Conservation (phyloP, 2,888 invertebrate genomes). For the Zonitis immaculata region DNA sequence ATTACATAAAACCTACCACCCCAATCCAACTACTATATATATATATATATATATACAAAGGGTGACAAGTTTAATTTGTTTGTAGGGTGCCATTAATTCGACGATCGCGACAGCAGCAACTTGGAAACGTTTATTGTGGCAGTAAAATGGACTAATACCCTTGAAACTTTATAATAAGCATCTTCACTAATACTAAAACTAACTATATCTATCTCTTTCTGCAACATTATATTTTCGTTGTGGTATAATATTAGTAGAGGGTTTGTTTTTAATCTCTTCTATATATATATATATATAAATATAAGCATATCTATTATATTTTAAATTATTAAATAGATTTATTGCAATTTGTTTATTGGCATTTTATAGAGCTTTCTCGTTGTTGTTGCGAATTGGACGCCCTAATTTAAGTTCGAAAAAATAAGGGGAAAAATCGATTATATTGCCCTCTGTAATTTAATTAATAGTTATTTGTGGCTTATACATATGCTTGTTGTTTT, state of each 20-base stretch:
- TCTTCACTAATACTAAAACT: conserved; percentile 16
- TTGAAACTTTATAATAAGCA: conserved; percentile 42
- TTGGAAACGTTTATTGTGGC: conserved; percentile 38
- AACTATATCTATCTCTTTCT: conserved; percentile 11
- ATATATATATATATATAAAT: no score
- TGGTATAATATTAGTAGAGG: background rate
- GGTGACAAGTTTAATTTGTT: conserved; percentile 36
- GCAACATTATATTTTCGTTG: background rate
- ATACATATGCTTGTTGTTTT: no score
- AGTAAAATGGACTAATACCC: conserved; percentile 40
- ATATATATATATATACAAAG: conserved; percentile 27
- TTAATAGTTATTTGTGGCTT: no score
- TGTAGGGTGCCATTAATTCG: conserved; percentile 37
- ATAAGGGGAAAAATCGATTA: background rate
- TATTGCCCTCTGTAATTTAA: no score
- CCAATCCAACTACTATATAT: conserved; percentile 24
- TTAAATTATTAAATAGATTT: background rate
- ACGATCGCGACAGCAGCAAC: conserved; percentile 29
- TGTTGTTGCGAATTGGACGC: no score
- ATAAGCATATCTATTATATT: no score
- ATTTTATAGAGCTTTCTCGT: no score
- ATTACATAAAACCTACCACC: conserved; percentile 1
- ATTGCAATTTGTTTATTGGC: background rate
- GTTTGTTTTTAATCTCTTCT: background rate
- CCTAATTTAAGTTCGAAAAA: no score